Conservation (phyloP, 2,888 invertebrate species). For the Dusona sp. region DNA sequence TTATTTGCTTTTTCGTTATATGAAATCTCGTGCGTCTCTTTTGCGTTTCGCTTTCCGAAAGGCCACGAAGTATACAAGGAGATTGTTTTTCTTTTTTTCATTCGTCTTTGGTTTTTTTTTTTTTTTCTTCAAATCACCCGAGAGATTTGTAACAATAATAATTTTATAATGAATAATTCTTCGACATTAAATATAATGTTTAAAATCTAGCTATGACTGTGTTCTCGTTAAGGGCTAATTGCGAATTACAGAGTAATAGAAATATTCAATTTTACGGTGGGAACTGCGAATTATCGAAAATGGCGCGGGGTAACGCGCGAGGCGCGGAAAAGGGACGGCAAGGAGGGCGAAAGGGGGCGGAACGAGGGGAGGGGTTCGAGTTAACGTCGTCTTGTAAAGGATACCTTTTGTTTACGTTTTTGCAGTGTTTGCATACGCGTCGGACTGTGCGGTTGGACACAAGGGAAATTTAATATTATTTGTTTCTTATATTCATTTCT, state of each 20-base stretch:
- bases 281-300: conserved; percentile 31
- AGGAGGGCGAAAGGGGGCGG: not conserved
- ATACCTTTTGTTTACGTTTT: not conserved
- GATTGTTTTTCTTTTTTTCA: conserved; percentile 35
- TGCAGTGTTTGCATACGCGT: conserved; percentile 23
- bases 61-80: conserved; percentile 77
- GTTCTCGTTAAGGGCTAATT: conserved; percentile 76
- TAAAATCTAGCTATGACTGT: conserved; percentile 76
- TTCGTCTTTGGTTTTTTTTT: conserved; percentile 13
- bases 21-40: conserved; percentile 69
- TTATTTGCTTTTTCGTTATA: conserved; percentile 14
- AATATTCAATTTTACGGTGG: conserved; percentile 74
- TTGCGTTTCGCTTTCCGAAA: conserved; percentile 76
- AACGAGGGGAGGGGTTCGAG: not conserved
- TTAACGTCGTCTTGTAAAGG: not conserved
- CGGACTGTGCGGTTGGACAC: conserved; percentile 5
- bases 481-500: conserved; percentile 47
- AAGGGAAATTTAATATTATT: conserved; percentile 9
- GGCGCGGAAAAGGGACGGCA: conserved; percentile 9
- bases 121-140: conserved; percentile 74
- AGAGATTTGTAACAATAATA: conserved; percentile 79
- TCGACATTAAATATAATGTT: conserved; percentile 81
- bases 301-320: conserved; percentile 67
- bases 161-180: conserved; percentile 77
- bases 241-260: conserved; percentile 80